Percentiles rank a stretch among this genome's conserved stretches.
Evolutionary conservation across 2,888 invertebrate genomes (phyloP).

Genomic region (Drosophila mulleri): DNA sequence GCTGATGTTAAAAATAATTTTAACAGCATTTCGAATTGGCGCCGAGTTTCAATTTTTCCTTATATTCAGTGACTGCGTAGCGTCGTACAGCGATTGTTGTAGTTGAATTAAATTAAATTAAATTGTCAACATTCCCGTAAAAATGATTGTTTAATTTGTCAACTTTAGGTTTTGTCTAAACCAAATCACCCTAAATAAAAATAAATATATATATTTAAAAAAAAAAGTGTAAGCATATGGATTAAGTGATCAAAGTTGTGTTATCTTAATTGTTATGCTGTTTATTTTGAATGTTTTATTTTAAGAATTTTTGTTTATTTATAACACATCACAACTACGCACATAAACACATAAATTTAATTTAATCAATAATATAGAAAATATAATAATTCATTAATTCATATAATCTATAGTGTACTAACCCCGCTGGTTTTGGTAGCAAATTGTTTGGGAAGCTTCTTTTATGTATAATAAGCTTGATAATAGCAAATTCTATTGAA

Average conservation of each 20-base stretch:
- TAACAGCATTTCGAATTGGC: conserved; percentile 70
- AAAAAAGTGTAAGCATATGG: conserved; percentile 38
- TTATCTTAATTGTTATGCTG: conserved; percentile 31
- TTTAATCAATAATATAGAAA: conserved; percentile 22
- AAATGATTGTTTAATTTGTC: conserved; percentile 62
- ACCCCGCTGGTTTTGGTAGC: conserved; percentile 84
- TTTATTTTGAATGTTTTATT: conserved; percentile 36
- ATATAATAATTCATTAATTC: conserved; percentile 28
- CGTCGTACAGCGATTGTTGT: conserved; percentile 58
- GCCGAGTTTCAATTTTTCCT: conserved; percentile 33
- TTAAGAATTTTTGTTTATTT: conserved; percentile 10
- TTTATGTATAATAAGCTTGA: conserved; percentile 27
- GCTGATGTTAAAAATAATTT: conserved; percentile 44
- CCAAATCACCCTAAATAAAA: conserved; percentile 41
- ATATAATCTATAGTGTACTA: conserved; percentile 38
- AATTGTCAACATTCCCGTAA: conserved; percentile 58
- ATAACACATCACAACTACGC: conserved; percentile 13
- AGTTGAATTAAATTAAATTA: conserved; percentile 28
- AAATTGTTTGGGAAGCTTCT: conserved; percentile 83
- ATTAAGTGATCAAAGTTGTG: conserved; percentile 35
- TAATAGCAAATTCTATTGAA: conserved; percentile 23
- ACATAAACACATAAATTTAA: neutral
- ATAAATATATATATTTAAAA: conserved; percentile 9
- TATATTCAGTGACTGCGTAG: conserved; percentile 75
- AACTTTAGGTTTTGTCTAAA: conserved; percentile 76